These are phyloP conservation scores for Solenodon paradoxus DNA, from an alignment of 2,113 vertebrate species.

Conservation along the genomic window DNA sequence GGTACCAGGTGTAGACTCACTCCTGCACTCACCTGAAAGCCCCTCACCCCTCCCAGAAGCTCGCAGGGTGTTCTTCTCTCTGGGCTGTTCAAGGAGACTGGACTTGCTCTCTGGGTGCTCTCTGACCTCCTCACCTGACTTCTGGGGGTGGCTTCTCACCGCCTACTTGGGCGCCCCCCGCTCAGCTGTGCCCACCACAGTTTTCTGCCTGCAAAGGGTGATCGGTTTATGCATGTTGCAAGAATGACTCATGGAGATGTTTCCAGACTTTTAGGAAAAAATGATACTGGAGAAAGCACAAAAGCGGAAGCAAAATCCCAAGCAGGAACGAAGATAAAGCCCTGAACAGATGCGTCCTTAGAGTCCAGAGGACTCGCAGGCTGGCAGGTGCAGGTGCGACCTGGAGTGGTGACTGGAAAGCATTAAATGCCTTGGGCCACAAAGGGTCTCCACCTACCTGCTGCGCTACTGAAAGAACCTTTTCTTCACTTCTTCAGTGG, in stretches of 20 bases:
- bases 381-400: too few species aligned
- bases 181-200: background rate
- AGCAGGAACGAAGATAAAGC: background rate
- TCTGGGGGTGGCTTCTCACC: background rate
- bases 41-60: background rate
- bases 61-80: too few species aligned
- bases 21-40: background rate
- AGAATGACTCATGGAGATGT: conserved; percentile 45
- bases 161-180: background rate
- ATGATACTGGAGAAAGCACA: background rate
- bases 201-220: conserved; percentile 16
- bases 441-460: conserved; percentile 56
- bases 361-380: background rate
- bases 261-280: conserved; percentile 35
- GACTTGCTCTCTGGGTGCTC: background rate
- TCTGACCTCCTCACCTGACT: conserved; percentile 6
- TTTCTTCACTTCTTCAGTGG: conserved; percentile 62
- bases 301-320: conserved; percentile 8
- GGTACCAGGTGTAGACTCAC: too few species aligned
- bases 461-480: conserved; percentile 9
- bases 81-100: too few species aligned
- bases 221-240: background rate
- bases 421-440: background rate
- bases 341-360: background rate
- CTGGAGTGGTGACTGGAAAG: background rate